Evolutionary conservation across 2,797 vertebrate genomes (phyloP).

Genomic region (Ptychobarbus kaznakovi): DNA sequence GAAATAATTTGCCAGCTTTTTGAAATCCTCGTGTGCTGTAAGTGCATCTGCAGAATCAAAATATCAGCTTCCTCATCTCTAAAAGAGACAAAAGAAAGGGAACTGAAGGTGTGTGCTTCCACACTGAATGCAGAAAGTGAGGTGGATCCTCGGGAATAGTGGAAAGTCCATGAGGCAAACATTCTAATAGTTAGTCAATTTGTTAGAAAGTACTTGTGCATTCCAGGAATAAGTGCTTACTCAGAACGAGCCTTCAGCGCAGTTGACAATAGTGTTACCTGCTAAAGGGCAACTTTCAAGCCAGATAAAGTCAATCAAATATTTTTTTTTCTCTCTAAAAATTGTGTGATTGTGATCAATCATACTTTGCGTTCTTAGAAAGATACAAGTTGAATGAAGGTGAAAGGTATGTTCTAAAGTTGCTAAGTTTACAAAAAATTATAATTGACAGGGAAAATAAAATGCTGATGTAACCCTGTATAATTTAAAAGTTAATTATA

Average conservation of each 20-base stretch:
- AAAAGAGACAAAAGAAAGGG: conserved; percentile 36
- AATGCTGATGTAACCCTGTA: too few species aligned
- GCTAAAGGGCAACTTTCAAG: conserved; percentile 15
- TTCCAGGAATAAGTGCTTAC: conserved; percentile 28
- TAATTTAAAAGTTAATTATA: too few species aligned
- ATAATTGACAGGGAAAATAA: not conserved
- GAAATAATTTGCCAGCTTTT: conserved; percentile 43
- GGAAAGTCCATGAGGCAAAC: conserved; percentile 46
- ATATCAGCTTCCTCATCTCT: conserved; percentile 32
- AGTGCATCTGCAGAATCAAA: not conserved
- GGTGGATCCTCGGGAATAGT: conserved; percentile 42
- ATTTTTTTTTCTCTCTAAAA: conserved; percentile 36
- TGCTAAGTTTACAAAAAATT: not conserved
- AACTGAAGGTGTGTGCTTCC: conserved; percentile 46
- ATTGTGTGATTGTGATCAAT: not conserved
- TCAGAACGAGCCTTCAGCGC: conserved; percentile 5
- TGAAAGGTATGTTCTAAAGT: not conserved
- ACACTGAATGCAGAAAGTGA: conserved; percentile 53
- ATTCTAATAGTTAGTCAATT: conserved; percentile 39
- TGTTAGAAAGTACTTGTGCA: conserved; percentile 37
- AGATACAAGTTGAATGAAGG: not conserved
- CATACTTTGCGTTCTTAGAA: not conserved
- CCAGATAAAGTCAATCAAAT: conserved; percentile 21
- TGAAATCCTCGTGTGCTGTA: conserved; percentile 45
- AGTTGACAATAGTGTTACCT: conserved; percentile 20